Percentiles rank a stretch among this genome's conserved stretches.
Evolutionary conservation across 2,113 vertebrate species (phyloP).

Genomic region (Piaya cayana): DNA sequence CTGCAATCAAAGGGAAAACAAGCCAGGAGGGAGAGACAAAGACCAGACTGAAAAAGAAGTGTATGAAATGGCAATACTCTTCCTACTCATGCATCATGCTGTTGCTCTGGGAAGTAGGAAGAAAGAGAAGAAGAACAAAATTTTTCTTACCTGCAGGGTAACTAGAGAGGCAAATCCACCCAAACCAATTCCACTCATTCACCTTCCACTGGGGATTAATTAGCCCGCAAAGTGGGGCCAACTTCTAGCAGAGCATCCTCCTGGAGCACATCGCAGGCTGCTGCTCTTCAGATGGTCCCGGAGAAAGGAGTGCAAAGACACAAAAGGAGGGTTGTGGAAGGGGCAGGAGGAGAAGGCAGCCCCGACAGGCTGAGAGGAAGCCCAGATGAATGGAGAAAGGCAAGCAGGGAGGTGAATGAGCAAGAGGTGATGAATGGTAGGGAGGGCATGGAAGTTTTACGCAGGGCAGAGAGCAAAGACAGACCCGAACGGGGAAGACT

Average conservation of each 20-base stretch:
- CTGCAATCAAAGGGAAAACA: neutral
- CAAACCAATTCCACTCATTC: neutral
- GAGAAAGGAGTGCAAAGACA: neutral
- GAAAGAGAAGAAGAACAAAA: neutral
- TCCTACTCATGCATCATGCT: neutral
- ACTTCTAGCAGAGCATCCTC: constrained; percentile 14
- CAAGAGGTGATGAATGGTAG: constrained; percentile 36
- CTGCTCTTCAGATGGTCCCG: neutral
- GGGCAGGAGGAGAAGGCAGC: neutral
- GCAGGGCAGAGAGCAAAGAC: constrained; percentile 58
- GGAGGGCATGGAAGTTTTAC: constrained; percentile 33
- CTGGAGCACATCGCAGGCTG: neutral
- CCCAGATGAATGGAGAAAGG: constrained; percentile 21
- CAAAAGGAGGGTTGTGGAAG: neutral
- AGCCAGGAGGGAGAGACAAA: neutral
- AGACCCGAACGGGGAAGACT: constrained; percentile 45
- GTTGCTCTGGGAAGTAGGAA: neutral
- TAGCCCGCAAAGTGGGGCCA: neutral
- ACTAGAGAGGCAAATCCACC: neutral
- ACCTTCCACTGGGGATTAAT: neutral
- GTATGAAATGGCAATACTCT: neutral
- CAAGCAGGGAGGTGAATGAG: constrained; percentile 43
- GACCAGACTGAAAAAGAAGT: neutral
- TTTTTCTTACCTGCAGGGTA: constrained; percentile 23
- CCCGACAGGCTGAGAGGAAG: neutral